Conservation (phyloP, 1,140 invertebrate genomes). For the Tribolium madens region DNA sequence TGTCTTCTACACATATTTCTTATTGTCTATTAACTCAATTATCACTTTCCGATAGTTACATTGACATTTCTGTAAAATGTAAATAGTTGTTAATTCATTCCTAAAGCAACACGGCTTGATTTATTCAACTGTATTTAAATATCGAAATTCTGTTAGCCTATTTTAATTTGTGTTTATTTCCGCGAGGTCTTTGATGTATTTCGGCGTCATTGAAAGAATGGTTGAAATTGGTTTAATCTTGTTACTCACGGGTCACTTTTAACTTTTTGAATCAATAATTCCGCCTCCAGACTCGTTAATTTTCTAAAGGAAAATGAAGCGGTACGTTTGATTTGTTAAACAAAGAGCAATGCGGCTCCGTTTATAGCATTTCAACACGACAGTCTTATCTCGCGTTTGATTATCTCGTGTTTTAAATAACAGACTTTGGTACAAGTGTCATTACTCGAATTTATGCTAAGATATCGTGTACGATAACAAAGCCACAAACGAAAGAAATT, state of each 20-base stretch:
- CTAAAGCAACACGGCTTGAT: no score
- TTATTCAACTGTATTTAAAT: no score
- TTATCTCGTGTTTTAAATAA: slow-evolving; percentile 23
- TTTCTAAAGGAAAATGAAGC: background rate
- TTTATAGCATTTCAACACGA: slow-evolving; percentile 33
- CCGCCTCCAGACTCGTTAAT: background rate
- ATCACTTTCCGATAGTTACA: no score
- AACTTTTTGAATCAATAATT: slow-evolving; percentile 3
- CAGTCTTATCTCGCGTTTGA: slow-evolving; percentile 10
- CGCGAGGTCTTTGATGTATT: background rate
- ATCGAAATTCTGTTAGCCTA: background rate
- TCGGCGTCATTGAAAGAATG: background rate
- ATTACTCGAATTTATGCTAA: slow-evolving; percentile 13
- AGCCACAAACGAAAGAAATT: slow-evolving; percentile 24
- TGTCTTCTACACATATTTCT: no score
- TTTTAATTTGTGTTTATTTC: background rate
- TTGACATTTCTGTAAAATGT: no score
- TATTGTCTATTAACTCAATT: no score
- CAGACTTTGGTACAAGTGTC: background rate
- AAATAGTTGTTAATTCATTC: no score
- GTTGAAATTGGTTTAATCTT: background rate
- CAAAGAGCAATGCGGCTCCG: slow-evolving; percentile 8
- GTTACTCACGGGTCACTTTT: slow-evolving; percentile 2
- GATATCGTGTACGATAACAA: background rate
- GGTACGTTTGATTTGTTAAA: slow-evolving; percentile 8